A percentile compares a stretch with the other conserved stretches of the same genome.
phyloP scores from a whole-genome alignment of 2,113 vertebrate genomes.

The Alosa alosa region DNA sequence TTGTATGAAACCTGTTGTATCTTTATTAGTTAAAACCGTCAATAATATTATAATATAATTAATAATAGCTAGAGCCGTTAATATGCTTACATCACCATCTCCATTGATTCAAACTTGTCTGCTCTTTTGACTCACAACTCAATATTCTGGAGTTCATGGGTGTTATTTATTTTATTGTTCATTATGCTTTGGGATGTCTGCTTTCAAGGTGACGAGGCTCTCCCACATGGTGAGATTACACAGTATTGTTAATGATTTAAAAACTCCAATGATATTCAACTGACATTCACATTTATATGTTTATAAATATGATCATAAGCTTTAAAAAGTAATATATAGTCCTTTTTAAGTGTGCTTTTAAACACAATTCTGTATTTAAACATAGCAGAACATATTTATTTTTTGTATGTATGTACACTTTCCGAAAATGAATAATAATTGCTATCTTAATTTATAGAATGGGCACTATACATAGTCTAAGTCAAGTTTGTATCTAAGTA shows the following conservation, averaged over 20 bases:
- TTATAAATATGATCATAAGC: background rate
- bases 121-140: background rate
- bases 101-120: background rate
- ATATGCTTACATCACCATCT: background rate
- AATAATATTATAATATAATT: too few relatives aligned
- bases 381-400: background rate
- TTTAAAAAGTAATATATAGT: background rate
- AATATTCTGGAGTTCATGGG: background rate
- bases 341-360: too few relatives aligned
- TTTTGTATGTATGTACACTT: constrained; percentile 6
- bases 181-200: background rate
- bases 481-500: background rate
- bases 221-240: background rate
- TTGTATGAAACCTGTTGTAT: background rate
- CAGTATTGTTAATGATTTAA: background rate
- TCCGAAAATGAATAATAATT: background rate
- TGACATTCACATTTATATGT: constrained; percentile 1
- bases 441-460: background rate
- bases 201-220: background rate
- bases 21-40: background rate
- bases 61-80: too few relatives aligned
- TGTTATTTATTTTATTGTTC: background rate
- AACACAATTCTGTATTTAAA: background rate
- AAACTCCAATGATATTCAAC: background rate
- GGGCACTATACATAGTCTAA: background rate